Evolutionary conservation across 2,888 invertebrate species (phyloP), one percentile per base, ranked within the genome.

Genomic region (Meganola albula): DNA sequence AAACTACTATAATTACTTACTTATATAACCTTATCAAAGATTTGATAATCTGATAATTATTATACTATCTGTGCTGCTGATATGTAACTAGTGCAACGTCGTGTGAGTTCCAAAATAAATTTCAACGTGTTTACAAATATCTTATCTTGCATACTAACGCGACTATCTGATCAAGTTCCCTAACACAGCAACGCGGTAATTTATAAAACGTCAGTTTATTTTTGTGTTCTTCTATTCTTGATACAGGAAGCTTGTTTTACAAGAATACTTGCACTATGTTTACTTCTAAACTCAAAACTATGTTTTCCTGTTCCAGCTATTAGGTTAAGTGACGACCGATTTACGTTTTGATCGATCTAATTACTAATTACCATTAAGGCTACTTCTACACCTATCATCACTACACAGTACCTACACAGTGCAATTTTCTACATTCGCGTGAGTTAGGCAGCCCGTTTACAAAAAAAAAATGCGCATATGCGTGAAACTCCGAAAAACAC

Each of bases 301-400:
- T n/a, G n/a, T n/a, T n/a, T n/a, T n/a, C n/a, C 4, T 20, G n/a
- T 20, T 7, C 48, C 29, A 31, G 55, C 63, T 70, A 67, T 75
- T 72, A 68, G 66, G 63, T 67, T 65, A 58, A 63, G 60, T 63
- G 76, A 51, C 55, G 67, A 74, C 48, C 61, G 71, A 74, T 78
- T 78, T 74, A 76, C 63, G 58, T 64, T 62, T 54, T 55, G 41
- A 40, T 37, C 57, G 64, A 53, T 73, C 68, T 67, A 68, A 74
- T 77, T 74, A 72, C 65, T n/a, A n/a, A n/a, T n/a, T n/a, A n/a
- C n/a, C n/a, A n/a, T n/a, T n/a, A n/a, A n/a, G n/a, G n/a, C n/a
- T n/a, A n/a, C n/a, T n/a, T n/a, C n/a, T n/a, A n/a, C n/a, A n/a
- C n/a, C n/a, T n/a, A n/a, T n/a, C n/a, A n/a, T n/a, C n/a, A n/a